Percentiles rank a stretch among this genome's conserved stretches.
Evolutionary conservation across 2,113 vertebrate species (phyloP).

Genomic region (Istiophorus platypterus): DNA sequence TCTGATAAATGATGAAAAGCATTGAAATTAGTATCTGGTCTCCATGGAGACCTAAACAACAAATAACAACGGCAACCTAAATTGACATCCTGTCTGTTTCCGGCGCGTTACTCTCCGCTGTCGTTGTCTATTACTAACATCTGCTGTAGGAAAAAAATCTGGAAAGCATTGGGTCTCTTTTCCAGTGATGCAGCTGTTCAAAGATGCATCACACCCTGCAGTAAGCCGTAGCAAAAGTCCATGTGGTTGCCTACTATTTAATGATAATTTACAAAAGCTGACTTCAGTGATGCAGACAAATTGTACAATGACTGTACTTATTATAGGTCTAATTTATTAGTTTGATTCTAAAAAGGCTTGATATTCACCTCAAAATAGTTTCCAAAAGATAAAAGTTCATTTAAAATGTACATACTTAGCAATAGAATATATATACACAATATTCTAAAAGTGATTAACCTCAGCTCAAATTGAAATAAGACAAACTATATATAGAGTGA

Average conservation of each 20-base stretch:
- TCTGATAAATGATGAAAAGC: not conserved
- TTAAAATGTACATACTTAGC: slow-evolving; percentile 11
- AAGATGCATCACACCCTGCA: slow-evolving; percentile 42
- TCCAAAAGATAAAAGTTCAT: not conserved
- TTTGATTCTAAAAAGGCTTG: not conserved
- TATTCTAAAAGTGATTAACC: not conserved
- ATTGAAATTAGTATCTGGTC: slow-evolving; percentile 29
- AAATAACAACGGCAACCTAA: slow-evolving; percentile 57
- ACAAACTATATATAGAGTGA: not conserved
- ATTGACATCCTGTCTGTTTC: slow-evolving; percentile 64
- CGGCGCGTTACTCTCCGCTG: slow-evolving; percentile 57
- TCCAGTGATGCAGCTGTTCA: slow-evolving; percentile 72
- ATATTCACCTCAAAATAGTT: not conserved
- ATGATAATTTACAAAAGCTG: not conserved
- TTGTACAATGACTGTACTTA: not conserved
- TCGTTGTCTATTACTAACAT: slow-evolving; percentile 66
- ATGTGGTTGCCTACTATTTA: not conserved
- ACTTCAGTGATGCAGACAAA: not conserved
- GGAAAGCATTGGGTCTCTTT: slow-evolving; percentile 77
- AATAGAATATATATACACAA: not conserved
- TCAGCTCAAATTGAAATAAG: not conserved
- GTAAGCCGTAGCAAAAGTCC: slow-evolving; percentile 13
- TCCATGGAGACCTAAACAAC: slow-evolving; percentile 64
- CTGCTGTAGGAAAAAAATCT: slow-evolving; percentile 72
- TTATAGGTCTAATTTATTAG: not conserved